phyloP scores from a whole-genome alignment of 2,888 invertebrate genomes.

The Drosophila flavopinicola region DNA sequence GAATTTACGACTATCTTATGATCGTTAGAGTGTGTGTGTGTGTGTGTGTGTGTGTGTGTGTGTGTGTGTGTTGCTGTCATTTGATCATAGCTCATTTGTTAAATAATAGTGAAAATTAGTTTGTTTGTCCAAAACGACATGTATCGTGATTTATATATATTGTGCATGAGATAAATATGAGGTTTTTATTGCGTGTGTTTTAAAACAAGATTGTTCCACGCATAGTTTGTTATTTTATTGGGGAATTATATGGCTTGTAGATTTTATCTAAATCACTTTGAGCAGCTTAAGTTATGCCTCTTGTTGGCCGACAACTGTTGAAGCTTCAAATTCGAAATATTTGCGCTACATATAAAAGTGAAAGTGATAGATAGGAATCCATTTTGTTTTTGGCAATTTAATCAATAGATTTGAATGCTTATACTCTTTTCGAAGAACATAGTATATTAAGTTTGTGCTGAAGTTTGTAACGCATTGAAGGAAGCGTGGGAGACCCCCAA shows the following conservation, averaged over 20 bases:
- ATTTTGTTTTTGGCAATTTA: too few relatives aligned
- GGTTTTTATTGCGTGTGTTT: constrained; percentile 30
- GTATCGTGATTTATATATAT: constrained; percentile 62
- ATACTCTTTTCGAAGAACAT: too few relatives aligned
- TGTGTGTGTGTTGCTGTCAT: constrained; percentile 21
- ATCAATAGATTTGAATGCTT: too few relatives aligned
- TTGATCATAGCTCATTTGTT: constrained; percentile 63
- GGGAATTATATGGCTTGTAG: constrained; percentile 7
- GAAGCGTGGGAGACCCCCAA: too few relatives aligned
- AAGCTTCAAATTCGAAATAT: constrained; percentile 2
- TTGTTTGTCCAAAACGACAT: constrained; percentile 61
- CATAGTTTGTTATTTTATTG: constrained; percentile 27
- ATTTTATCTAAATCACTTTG: constrained; percentile 20
- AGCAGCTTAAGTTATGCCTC: constrained; percentile 11
- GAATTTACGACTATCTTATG: constrained; percentile 47
- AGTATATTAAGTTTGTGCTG: too few relatives aligned
- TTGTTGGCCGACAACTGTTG: neutral
- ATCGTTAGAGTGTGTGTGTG: constrained; percentile 34
- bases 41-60: neutral
- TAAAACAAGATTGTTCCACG: constrained; percentile 28
- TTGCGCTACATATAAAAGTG: constrained; percentile 7
- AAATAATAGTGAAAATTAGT: constrained; percentile 74
- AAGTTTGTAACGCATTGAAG: too few relatives aligned
- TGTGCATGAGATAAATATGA: constrained; percentile 38
- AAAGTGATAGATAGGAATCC: constrained; percentile 3